These are phyloP conservation scores for Corythoichthys intestinalis DNA, from an alignment of 2,113 vertebrate genomes.

Conservation along the genomic window DNA sequence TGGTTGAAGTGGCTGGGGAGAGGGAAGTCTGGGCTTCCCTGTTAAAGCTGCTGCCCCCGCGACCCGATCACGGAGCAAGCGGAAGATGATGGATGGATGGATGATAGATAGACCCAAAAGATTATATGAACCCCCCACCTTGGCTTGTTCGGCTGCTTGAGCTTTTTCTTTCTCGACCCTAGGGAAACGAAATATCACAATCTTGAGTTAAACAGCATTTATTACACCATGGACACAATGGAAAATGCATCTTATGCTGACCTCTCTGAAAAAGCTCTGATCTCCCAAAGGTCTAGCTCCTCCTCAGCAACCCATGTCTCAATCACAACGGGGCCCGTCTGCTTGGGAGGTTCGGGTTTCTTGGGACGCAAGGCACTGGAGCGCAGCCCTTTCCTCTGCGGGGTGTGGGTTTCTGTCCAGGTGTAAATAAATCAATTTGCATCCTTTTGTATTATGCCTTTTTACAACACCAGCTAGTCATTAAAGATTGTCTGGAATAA, in stretches of 20 bases:
- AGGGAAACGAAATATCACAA: slow-evolving; percentile 19
- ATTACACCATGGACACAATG: neutral
- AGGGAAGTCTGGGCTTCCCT: too few species aligned
- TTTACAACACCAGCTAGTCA: neutral
- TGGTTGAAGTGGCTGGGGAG: too few species aligned
- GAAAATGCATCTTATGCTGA: slow-evolving; percentile 37
- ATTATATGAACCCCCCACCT: slow-evolving; percentile 72
- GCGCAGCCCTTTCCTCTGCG: slow-evolving; percentile 78
- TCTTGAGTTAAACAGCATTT: neutral
- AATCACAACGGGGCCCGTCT: slow-evolving; percentile 95
- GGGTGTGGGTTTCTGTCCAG: slow-evolving; percentile 91
- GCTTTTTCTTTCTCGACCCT: slow-evolving; percentile 99
- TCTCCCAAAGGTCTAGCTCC: slow-evolving; percentile 98
- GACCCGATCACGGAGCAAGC: too few species aligned
- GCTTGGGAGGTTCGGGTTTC: slow-evolving; percentile 93
- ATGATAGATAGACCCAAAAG: neutral
- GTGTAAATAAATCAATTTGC: neutral
- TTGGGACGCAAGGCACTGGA: slow-evolving; percentile 94
- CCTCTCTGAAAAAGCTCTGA: slow-evolving; percentile 98
- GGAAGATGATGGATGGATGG: too few species aligned
- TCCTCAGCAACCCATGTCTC: slow-evolving; percentile 98
- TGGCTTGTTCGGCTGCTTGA: slow-evolving; percentile 91
- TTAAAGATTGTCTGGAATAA: neutral
- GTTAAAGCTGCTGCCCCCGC: too few species aligned
- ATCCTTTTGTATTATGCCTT: neutral